A percentile compares a stretch with the other conserved stretches of the same genome.
Evolutionary conservation across 1,140 invertebrate genomes (phyloP).

Genomic region (Philaenus spumarius): DNA sequence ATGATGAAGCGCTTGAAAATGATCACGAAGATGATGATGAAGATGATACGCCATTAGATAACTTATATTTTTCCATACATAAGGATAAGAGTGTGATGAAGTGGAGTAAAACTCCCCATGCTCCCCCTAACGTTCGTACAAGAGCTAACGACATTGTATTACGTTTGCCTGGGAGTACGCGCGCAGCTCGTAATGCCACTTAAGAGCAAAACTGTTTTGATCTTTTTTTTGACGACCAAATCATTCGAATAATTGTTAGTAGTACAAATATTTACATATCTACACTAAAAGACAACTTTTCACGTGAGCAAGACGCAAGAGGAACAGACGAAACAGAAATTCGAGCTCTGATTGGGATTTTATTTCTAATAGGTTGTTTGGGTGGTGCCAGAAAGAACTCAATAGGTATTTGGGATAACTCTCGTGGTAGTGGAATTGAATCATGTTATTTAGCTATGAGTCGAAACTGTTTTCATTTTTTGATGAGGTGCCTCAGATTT

Average conservation of each 20-base stretch:
- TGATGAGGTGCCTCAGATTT: slow-evolving; percentile 33
- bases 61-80: too few species aligned
- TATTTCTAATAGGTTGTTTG: neutral
- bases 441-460: slow-evolving; percentile 33
- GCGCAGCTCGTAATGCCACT: neutral
- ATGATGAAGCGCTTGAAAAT: too few species aligned
- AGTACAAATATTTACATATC: slow-evolving; percentile 22
- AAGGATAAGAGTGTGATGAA: too few species aligned
- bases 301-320: slow-evolving; percentile 1
- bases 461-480: slow-evolving; percentile 35
- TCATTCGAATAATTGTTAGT: slow-evolving; percentile 16
- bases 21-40: too few species aligned
- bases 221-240: slow-evolving; percentile 1
- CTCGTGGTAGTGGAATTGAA: slow-evolving; percentile 26
- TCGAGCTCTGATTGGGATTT: slow-evolving; percentile 1
- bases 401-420: slow-evolving; percentile 15
- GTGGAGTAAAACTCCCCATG: neutral
- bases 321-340: neutral
- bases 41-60: too few species aligned
- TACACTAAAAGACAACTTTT: slow-evolving; percentile 12
- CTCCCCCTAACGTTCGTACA: neutral
- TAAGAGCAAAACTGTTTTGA: neutral
- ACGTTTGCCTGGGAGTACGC: neutral
- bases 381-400: slow-evolving; percentile 8
- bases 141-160: neutral